Conservation (phyloP, 2,888 invertebrate species). For the Agrochola macilenta region DNA sequence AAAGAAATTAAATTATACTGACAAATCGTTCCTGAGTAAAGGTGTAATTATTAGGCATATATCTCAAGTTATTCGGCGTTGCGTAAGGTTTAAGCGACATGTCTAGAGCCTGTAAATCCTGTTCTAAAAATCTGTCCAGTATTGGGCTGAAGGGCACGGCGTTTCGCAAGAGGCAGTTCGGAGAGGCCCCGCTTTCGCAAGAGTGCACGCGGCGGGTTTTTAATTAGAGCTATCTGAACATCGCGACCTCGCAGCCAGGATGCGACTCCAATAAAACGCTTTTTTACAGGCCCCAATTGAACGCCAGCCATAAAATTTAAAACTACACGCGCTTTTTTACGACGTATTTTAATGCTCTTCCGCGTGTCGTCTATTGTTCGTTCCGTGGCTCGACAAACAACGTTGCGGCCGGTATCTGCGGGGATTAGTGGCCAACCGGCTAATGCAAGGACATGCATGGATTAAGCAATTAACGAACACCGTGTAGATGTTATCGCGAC, state of each 20-base stretch:
- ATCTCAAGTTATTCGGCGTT: constrained; percentile 36
- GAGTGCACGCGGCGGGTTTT: constrained; percentile 83
- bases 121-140: constrained; percentile 69
- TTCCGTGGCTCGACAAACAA: constrained; percentile 60
- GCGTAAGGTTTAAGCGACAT: constrained; percentile 31
- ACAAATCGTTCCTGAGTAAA: constrained; percentile 40
- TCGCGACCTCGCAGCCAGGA: constrained; percentile 88
- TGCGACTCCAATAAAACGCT: constrained; percentile 88
- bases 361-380: constrained; percentile 86
- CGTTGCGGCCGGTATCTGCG: constrained; percentile 69
- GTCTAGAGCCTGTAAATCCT: constrained; percentile 63
- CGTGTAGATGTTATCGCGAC: constrained; percentile 76
- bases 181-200: constrained; percentile 82
- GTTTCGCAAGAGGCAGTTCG: constrained; percentile 78
- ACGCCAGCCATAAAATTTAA: constrained; percentile 87
- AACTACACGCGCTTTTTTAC: constrained; percentile 88
- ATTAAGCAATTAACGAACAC: constrained; percentile 83
- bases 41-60: constrained; percentile 43
- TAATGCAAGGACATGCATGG: constrained; percentile 81
- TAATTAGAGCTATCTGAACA: constrained; percentile 87
- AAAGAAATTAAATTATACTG: constrained; percentile 54
- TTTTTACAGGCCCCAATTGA: constrained; percentile 90
- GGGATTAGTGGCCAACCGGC: constrained; percentile 73
- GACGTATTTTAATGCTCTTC: constrained; percentile 87
- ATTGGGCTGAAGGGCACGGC: constrained; percentile 77